Percentiles rank a stretch among this genome's conserved stretches.
Conservation (phyloP, 2,113 vertebrate genomes). For the Gavialis gangeticus region DNA sequence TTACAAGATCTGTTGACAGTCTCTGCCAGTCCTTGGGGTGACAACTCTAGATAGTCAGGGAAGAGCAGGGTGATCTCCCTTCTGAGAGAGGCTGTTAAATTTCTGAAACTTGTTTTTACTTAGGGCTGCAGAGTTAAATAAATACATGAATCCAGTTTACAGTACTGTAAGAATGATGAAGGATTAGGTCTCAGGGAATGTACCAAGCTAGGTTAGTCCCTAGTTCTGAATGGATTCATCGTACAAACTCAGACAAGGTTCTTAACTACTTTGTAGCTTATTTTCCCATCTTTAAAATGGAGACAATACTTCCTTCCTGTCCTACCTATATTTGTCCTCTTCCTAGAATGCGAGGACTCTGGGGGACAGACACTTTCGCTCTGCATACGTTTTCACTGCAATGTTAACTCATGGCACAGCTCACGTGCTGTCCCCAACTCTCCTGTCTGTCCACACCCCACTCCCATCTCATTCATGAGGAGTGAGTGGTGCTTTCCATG, state of each 20-base stretch:
- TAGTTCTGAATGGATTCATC: neutral
- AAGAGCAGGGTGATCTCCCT: neutral
- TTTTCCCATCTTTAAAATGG: constrained; percentile 12
- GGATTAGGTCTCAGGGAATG: neutral
- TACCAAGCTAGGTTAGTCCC: neutral
- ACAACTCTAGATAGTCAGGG: neutral
- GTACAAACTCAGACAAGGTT: neutral
- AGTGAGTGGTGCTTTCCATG: neutral
- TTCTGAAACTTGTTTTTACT: constrained; percentile 37
- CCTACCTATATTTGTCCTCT: neutral
- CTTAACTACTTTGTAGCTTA: constrained; percentile 6
- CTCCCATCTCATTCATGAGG: neutral
- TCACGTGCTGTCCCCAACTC: neutral
- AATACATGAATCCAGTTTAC: neutral
- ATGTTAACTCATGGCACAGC: neutral
- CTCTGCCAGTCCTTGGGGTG: neutral
- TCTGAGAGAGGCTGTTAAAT: neutral
- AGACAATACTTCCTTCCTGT: constrained; percentile 9
- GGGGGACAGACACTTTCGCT: neutral
- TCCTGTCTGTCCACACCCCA: neutral
- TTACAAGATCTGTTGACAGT: neutral
- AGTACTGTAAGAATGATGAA: neutral
- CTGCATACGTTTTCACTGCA: neutral
- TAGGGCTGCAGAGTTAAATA: neutral
- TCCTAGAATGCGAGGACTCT: neutral